Evolutionary conservation across 2,797 vertebrate species (phyloP).

Genomic region (Oryzias sinensis): DNA sequence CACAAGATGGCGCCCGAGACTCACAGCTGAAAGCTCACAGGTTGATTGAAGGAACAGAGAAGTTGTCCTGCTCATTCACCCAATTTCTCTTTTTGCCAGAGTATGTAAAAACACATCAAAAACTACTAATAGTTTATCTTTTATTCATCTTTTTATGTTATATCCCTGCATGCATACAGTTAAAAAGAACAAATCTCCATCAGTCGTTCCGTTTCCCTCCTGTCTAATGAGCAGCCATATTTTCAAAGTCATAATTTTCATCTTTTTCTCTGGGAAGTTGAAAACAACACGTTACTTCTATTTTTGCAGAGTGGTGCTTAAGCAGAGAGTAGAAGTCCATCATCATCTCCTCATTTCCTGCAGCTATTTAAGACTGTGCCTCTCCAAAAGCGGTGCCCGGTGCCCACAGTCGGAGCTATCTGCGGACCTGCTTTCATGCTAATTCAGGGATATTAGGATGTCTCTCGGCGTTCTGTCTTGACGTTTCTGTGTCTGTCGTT

Average conservation of each 20-base stretch:
- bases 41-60: slow-evolving; percentile 22
- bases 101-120: slow-evolving; percentile 3
- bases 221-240: slow-evolving; percentile 36
- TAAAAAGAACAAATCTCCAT: slow-evolving; percentile 5
- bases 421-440: slow-evolving; percentile 67
- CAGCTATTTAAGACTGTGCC: slow-evolving; percentile 70
- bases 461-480: slow-evolving; percentile 73
- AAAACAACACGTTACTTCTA: slow-evolving; percentile 68
- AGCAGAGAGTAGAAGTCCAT: slow-evolving; percentile 71
- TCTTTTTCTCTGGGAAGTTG: slow-evolving; percentile 42
- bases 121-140: not conserved
- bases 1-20: slow-evolving; percentile 74
- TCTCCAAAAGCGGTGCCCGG: slow-evolving; percentile 65
- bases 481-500: slow-evolving; percentile 65
- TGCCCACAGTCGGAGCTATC: slow-evolving; percentile 70
- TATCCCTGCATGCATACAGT: not conserved
- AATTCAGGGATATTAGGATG: slow-evolving; percentile 77
- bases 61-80: not conserved
- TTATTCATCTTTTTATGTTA: not conserved
- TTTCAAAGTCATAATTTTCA: slow-evolving; percentile 47
- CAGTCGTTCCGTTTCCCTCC: not conserved
- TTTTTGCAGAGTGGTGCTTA: slow-evolving; percentile 63
- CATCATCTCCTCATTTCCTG: slow-evolving; percentile 80
- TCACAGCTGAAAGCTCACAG: slow-evolving; percentile 33
- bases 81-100: not conserved